Evolutionary conservation across 2,888 invertebrate species (phyloP).

Genomic region (Onchidella celtica): DNA sequence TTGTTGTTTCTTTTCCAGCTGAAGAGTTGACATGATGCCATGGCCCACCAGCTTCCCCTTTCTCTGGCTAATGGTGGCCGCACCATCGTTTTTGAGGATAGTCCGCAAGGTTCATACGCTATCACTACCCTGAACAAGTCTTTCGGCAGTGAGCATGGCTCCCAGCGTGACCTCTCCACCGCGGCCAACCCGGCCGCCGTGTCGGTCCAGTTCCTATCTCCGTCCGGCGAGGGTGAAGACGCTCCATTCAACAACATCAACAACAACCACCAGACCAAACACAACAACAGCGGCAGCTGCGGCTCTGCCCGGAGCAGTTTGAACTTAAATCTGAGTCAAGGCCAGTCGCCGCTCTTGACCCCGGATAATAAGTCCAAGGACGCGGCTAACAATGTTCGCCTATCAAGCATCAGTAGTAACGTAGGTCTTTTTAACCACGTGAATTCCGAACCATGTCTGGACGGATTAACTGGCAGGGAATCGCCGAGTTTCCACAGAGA

Average conservation of each 20-base stretch:
- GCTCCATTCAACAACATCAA: neutral
- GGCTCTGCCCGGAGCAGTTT: neutral
- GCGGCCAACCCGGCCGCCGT: neutral
- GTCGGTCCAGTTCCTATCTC: neutral
- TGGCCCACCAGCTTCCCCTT: neutral
- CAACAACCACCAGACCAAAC: neutral
- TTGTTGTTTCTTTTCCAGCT: neutral
- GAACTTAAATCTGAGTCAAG: neutral
- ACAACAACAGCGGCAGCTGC: neutral
- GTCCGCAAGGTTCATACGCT: neutral
- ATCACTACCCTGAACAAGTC: neutral
- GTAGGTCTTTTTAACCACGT: neutral
- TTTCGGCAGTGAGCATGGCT: neutral
- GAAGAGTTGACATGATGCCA: constrained; percentile 23
- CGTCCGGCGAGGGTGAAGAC: neutral
- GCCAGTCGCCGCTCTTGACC: neutral
- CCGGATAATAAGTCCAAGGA: neutral
- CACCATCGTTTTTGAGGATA: neutral
- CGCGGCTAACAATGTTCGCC: neutral
- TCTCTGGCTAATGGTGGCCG: neutral
- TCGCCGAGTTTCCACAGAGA: neutral
- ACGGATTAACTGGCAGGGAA: neutral
- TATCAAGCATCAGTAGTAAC: constrained; percentile 40
- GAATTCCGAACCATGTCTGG: neutral
- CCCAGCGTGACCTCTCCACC: neutral